Evolutionary conservation across 2,888 invertebrate genomes (phyloP).

Genomic region (Tubiluchus corallicola): DNA sequence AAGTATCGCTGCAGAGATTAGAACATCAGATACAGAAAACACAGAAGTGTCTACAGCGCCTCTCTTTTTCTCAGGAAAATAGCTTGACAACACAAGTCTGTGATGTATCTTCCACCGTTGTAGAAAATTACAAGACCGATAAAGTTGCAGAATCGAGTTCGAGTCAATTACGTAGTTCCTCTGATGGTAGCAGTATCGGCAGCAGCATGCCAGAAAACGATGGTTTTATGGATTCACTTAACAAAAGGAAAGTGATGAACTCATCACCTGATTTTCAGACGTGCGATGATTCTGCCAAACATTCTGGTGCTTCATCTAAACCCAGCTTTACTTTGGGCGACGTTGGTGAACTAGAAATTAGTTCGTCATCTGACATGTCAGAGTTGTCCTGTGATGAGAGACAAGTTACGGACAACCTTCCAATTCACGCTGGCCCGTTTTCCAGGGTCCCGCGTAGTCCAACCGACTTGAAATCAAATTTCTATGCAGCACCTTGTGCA

Average conservation of each 20-base stretch:
- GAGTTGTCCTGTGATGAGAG: no score
- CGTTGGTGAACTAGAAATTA: not conserved
- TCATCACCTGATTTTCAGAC: no score
- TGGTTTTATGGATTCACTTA: not conserved
- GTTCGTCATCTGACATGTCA: not conserved
- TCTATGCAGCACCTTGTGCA: not conserved
- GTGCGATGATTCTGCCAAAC: not conserved
- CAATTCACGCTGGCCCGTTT: not conserved
- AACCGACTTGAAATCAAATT: not conserved
- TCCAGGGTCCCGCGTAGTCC: not conserved
- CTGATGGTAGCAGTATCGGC: not conserved
- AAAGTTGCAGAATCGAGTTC: not conserved
- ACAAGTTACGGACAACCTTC: no score
- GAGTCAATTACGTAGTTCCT: not conserved
- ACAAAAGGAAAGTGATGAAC: no score
- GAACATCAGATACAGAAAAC: not conserved
- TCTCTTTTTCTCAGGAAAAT: not conserved
- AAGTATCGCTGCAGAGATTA: not conserved
- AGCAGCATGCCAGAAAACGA: not conserved
- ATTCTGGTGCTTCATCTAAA: not conserved
- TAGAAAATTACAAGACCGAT: not conserved
- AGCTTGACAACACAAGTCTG: not conserved
- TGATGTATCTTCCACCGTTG: not conserved
- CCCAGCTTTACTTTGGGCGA: not conserved
- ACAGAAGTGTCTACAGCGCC: not conserved